phyloP scores from a whole-genome alignment of 2,888 invertebrate species.

The Pardosa pseudoannulata region DNA sequence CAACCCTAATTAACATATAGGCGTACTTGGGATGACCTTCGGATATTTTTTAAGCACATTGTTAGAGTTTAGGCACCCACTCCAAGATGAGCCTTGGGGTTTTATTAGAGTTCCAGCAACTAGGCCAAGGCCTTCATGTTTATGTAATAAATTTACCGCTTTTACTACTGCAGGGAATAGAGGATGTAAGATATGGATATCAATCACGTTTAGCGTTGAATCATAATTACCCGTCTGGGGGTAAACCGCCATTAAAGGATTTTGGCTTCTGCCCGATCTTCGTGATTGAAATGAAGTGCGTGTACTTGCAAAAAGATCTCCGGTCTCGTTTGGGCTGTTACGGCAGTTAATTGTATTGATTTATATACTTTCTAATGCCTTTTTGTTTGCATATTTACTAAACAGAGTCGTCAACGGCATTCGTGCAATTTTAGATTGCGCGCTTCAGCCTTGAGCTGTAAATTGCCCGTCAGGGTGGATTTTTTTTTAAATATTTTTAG shows the following conservation, averaged over 20 bases:
- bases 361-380: no score
- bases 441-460: no score
- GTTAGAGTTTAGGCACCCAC: background rate
- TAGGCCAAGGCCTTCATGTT: constrained; percentile 61
- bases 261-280: background rate
- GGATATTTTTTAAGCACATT: background rate
- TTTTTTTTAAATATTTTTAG: no score
- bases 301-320: background rate
- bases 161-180: constrained; percentile 4
- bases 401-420: no score
- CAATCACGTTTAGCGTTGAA: background rate
- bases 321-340: no score
- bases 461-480: no score
- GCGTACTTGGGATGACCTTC: constrained; percentile 36
- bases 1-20: constrained; percentile 45
- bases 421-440: no score
- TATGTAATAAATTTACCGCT: constrained; percentile 31
- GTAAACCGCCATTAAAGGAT: background rate
- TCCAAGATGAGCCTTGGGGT: constrained; percentile 2
- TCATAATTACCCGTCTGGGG: background rate
- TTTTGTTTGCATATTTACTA: no score
- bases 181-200: background rate
- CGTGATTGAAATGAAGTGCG: background rate
- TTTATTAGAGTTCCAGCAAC: constrained; percentile 6
- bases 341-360: no score